Evolutionary conservation across 1,140 invertebrate species (phyloP).

Genomic region (Odontomachus brunneus): DNA sequence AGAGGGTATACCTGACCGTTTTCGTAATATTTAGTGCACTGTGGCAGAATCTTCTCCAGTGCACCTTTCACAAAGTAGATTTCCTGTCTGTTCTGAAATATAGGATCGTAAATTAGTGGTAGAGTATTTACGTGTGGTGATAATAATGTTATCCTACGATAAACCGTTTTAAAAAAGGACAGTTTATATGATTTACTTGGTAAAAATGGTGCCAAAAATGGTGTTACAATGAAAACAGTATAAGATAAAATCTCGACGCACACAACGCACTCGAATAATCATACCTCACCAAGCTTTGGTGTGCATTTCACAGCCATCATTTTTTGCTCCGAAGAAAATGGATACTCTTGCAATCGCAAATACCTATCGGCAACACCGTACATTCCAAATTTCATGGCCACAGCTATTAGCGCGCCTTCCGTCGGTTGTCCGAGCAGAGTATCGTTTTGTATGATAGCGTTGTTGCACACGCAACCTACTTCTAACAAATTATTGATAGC

Average conservation of each 20-base stretch:
- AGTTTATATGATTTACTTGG: too few species aligned
- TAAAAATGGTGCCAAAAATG: too few species aligned
- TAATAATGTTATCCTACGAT: too few species aligned
- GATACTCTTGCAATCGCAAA: slow-evolving; percentile 96
- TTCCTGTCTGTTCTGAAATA: slow-evolving; percentile 88
- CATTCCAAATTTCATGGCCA: slow-evolving; percentile 96
- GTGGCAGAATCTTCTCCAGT: slow-evolving; percentile 94
- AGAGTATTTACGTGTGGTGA: too few species aligned
- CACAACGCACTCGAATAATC: slow-evolving; percentile 56
- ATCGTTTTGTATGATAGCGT: slow-evolving; percentile 95
- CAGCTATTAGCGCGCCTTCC: slow-evolving; percentile 97
- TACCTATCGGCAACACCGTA: slow-evolving; percentile 93
- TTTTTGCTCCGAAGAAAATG: slow-evolving; percentile 98
- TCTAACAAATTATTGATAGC: slow-evolving; percentile 90
- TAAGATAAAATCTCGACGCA: too few species aligned
- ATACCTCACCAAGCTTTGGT: slow-evolving; percentile 90
- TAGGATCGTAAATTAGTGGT: slow-evolving; percentile 18
- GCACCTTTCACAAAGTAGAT: slow-evolving; percentile 98
- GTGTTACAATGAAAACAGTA: too few species aligned
- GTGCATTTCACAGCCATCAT: slow-evolving; percentile 99
- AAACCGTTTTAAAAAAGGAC: too few species aligned
- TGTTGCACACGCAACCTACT: slow-evolving; percentile 97
- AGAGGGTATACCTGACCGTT: slow-evolving; percentile 91
- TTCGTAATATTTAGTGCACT: slow-evolving; percentile 94
- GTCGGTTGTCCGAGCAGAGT: slow-evolving; percentile 97